phyloP scores from a whole-genome alignment of 92 coral and sea anemone species.

The Metridium senile region DNA sequence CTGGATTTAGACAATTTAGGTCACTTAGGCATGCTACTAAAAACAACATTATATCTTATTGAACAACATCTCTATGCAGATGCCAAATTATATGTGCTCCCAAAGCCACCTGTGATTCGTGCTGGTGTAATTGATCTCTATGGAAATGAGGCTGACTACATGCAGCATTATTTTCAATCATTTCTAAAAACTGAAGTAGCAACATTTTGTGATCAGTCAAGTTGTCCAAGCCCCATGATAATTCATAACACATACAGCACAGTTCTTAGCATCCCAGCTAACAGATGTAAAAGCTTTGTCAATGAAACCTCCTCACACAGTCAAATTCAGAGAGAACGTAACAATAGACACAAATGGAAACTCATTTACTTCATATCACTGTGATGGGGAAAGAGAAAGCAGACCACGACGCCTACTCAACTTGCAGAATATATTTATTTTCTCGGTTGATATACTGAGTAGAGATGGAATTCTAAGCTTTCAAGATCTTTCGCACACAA shows the following conservation, averaged over 20 bases:
- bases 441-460: constrained; percentile 42
- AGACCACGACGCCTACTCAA: constrained; percentile 2
- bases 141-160: constrained; percentile 57
- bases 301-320: not conserved
- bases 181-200: constrained; percentile 30
- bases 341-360: constrained; percentile 22
- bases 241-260: no score
- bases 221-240: constrained; percentile 39
- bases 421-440: constrained; percentile 16
- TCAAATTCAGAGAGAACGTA: constrained; percentile 17
- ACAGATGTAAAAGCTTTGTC: constrained; percentile 26
- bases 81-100: constrained; percentile 27
- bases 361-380: constrained; percentile 35
- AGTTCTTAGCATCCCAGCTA: no score
- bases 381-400: constrained; percentile 14
- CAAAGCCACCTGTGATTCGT: constrained; percentile 18
- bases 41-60: constrained; percentile 29
- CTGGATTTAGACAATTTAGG: constrained; percentile 30
- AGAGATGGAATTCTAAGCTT: constrained; percentile 40
- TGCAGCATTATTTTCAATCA: constrained; percentile 27
- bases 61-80: constrained; percentile 37
- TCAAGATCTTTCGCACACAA: constrained; percentile 9
- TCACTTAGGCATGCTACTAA: constrained; percentile 10
- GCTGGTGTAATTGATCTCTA: constrained; percentile 28
- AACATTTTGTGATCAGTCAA: constrained; percentile 21